Percentiles rank a stretch among this genome's conserved stretches.
phyloP scores from a whole-genome alignment of 1,140 invertebrate genomes.

The Pemphigus obesinymphae region DNA sequence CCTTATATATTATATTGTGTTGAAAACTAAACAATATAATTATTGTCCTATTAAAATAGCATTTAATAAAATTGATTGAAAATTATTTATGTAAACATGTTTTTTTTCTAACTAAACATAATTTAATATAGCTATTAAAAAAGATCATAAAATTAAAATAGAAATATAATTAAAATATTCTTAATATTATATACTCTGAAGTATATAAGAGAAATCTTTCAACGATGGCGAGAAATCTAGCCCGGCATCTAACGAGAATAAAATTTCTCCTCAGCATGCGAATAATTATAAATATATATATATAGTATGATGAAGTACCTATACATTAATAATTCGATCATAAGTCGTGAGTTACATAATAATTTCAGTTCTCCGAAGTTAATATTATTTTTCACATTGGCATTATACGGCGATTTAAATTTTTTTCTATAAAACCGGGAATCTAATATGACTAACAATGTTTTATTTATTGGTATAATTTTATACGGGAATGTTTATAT shows the following conservation, averaged over 20 bases:
- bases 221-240: neutral
- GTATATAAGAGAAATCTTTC: conserved; percentile 20
- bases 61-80: too few relatives aligned
- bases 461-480: too few relatives aligned
- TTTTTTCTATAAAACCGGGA: neutral
- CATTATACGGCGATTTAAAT: neutral
- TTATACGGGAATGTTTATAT: too few relatives aligned
- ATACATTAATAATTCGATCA: neutral
- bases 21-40: too few relatives aligned
- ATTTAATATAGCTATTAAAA: too few relatives aligned
- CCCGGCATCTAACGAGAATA: neutral
- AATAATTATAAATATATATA: neutral
- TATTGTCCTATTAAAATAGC: too few relatives aligned
- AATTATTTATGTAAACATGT: too few relatives aligned
- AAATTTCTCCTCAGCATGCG: conserved; percentile 14
- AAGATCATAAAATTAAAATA: too few relatives aligned
- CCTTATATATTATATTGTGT: too few relatives aligned
- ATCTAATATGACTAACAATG: neutral
- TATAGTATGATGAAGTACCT: neutral
- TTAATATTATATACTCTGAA: too few relatives aligned
- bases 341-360: neutral
- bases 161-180: too few relatives aligned
- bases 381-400: neutral
- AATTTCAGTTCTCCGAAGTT: neutral
- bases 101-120: too few relatives aligned